A percentile compares a stretch with the other conserved stretches of the same genome.
Evolutionary conservation across 2,797 vertebrate species (phyloP).

Genomic region (Falco berigora): DNA sequence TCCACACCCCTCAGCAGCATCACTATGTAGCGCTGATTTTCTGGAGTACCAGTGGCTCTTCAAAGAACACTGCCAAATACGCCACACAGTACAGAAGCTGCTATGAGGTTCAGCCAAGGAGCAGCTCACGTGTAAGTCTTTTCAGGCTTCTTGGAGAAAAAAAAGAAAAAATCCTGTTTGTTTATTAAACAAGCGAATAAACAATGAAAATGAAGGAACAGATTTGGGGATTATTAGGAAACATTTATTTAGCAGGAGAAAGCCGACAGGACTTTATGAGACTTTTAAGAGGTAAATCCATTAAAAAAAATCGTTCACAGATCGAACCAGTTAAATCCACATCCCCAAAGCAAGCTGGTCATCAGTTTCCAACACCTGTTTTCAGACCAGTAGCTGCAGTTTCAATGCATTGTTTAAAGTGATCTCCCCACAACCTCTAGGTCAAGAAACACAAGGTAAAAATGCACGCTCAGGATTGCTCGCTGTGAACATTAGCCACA

Average conservation of each 20-base stretch:
- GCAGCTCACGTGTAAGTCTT: not conserved
- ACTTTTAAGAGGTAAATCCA: not conserved
- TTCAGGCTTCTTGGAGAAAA: not conserved
- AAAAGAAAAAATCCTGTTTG: not conserved
- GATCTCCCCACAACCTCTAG: not conserved
- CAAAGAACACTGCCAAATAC: not conserved
- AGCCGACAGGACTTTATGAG: not conserved
- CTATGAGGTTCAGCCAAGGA: not conserved
- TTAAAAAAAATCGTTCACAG: not conserved
- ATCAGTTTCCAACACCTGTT: not conserved
- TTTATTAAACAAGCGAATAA: not conserved
- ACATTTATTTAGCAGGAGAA: conserved; percentile 14
- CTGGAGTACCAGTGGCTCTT: not conserved
- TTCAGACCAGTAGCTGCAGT: not conserved
- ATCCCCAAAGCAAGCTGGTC: not conserved
- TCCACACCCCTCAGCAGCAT: not conserved
- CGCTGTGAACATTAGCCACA: not conserved
- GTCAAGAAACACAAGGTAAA: not conserved
- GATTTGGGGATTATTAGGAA: not conserved
- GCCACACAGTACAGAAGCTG: not conserved
- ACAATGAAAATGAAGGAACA: not conserved
- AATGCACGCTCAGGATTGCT: not conserved
- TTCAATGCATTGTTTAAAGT: not conserved
- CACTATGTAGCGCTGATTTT: not conserved
- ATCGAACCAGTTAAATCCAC: not conserved